Conservation (phyloP, 2,797 vertebrate genomes). For the Gambusia yucatana region DNA sequence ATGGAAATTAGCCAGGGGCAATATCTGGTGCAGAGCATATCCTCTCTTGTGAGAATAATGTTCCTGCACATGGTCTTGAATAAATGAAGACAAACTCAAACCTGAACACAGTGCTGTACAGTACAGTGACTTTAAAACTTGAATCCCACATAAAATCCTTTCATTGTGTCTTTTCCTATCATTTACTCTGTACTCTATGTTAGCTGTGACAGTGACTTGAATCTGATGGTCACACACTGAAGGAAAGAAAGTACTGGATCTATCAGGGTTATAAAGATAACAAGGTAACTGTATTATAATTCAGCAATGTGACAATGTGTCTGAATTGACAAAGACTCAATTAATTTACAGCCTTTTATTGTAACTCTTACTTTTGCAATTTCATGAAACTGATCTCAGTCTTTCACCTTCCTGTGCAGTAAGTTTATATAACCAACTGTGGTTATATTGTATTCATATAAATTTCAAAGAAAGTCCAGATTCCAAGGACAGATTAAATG, state of each 20-base stretch:
- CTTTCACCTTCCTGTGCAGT: background rate
- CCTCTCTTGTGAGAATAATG: slow-evolving; percentile 3
- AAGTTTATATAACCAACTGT: background rate
- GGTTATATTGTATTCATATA: background rate
- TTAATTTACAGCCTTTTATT: background rate
- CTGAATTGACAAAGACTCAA: background rate
- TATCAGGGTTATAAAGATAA: background rate
- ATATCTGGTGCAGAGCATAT: background rate
- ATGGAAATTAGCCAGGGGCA: slow-evolving; percentile 6
- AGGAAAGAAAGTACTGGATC: background rate
- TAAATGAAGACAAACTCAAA: slow-evolving; percentile 1
- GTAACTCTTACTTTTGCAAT: background rate
- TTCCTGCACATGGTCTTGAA: background rate
- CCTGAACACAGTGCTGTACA: background rate
- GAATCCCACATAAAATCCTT: background rate
- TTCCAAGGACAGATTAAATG: background rate
- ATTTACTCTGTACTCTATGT: background rate
- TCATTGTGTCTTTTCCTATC: background rate
- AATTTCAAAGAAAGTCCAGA: background rate
- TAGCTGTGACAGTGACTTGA: background rate
- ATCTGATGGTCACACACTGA: background rate
- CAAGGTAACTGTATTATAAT: background rate
- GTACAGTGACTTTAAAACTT: background rate
- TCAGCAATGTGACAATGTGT: too few species aligned
- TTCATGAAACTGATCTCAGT: background rate